Percentiles rank a stretch among this genome's conserved stretches.
phyloP scores from a whole-genome alignment of 2,888 invertebrate genomes.

The Cylloceria caligata region DNA sequence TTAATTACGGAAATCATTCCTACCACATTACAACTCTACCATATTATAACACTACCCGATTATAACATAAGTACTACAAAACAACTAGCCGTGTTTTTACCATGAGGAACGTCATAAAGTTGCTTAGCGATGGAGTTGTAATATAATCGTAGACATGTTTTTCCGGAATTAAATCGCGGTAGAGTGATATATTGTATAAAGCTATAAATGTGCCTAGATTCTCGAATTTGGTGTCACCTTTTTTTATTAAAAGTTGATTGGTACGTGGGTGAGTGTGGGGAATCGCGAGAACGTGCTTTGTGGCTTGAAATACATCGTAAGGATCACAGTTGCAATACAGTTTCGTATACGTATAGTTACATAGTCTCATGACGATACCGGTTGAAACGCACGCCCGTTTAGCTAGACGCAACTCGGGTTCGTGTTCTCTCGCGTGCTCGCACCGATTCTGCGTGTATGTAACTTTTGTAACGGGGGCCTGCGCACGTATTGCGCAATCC shows the following conservation, averaged over 20 bases:
- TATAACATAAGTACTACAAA: too few species aligned
- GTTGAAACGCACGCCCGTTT: constrained; percentile 25
- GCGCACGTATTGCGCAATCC: constrained; percentile 56
- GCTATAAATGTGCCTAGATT: too few species aligned
- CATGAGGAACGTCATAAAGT: too few species aligned
- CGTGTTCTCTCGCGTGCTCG: constrained; percentile 39
- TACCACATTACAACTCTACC: too few species aligned
- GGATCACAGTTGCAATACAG: background rate
- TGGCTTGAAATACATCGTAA: constrained; percentile 7
- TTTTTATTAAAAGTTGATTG: constrained; percentile 16
- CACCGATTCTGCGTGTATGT: constrained; percentile 50
- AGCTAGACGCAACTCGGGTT: constrained; percentile 39
- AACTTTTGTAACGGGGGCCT: constrained; percentile 55
- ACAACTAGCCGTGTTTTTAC: too few species aligned
- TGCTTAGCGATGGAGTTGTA: too few species aligned
- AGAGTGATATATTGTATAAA: too few species aligned
- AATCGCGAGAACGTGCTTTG: constrained; percentile 6
- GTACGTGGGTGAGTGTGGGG: background rate
- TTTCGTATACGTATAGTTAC: background rate
- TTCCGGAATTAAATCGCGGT: too few species aligned
- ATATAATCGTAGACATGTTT: too few species aligned
- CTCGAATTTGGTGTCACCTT: constrained; percentile 12
- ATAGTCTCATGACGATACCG: background rate
- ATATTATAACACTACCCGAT: too few species aligned
- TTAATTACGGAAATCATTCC: too few species aligned